Evolutionary conservation across 1,140 invertebrate species (phyloP).

Genomic region (Bradynema listronoti): DNA sequence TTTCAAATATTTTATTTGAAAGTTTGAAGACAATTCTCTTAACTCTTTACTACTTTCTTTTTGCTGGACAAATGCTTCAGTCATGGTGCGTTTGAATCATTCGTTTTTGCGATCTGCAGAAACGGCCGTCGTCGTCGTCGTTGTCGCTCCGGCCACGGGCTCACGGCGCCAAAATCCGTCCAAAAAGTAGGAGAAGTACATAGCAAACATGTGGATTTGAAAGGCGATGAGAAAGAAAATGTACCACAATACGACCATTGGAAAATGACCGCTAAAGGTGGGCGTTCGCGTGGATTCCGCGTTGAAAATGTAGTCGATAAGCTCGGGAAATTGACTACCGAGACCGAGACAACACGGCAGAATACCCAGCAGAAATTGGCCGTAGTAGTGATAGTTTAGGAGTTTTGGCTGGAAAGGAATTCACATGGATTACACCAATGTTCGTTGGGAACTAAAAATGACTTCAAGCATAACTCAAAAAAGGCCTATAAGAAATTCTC

Average conservation of each 20-base stretch:
- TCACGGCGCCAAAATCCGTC: constrained; percentile 70
- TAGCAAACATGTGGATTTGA: constrained; percentile 81
- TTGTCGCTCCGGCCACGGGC: no score
- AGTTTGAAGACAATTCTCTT: no score
- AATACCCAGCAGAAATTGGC: constrained; percentile 71
- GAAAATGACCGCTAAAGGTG: constrained; percentile 65
- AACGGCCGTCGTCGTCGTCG: no score
- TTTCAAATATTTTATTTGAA: no score
- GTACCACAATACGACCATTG: constrained; percentile 86
- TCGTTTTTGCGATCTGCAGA: no score
- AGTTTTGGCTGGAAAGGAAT: constrained; percentile 61
- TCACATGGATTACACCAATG: no score
- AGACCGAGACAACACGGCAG: constrained; percentile 66
- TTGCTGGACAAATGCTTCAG: no score
- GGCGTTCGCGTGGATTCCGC: constrained; percentile 42
- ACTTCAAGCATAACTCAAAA: no score
- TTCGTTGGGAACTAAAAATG: no score
- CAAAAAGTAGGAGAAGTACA: constrained; percentile 80
- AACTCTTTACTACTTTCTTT: no score
- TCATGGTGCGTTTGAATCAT: no score
- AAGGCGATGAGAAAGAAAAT: constrained; percentile 77
- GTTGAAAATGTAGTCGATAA: constrained; percentile 35
- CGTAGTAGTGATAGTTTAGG: constrained; percentile 75
- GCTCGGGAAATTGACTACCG: constrained; percentile 43
- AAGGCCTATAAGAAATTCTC: no score